Base-by-base conservation (phyloP, 2,113 vertebrate species). In the Leucopsar rothschildi region DNA sequence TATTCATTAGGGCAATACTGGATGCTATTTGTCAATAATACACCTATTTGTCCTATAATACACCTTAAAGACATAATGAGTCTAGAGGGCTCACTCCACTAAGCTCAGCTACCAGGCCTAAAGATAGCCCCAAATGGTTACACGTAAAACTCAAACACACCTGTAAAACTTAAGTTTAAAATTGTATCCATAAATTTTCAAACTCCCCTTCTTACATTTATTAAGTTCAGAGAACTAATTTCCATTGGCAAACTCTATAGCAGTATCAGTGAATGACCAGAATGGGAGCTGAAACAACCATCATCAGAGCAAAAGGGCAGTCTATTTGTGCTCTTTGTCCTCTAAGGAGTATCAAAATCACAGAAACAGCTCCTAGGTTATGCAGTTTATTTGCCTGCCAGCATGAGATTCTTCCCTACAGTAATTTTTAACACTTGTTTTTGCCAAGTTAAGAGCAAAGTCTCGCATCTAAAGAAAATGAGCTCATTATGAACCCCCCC, bases 341-440 rank as follows among this genome's bases (percentile, higher is more conserved):
- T 82, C 89, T 66, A 64, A 82, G 75, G 61, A 86, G 60, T 63
- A 87, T 17, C 42, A 84, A 35, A 79, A n/a, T 9, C 50, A 88
- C 61, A 89, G 86, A 94, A 95, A 93, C 56, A 94, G 47, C 53
- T 89, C 49, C 49, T 69, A 76, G 44, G 49, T 69, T 87, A 91
- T n/a, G 45, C 1, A 93, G 35, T 60, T 92, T 82, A 89, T 87
- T 91, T 93, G 61, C 31, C 61, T 91, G 78, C 47, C 5, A 2
- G 84, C 37, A 35, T 55, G 56, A 86, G 37, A 89, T 55, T 89
- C 65, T 79, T 89, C 52, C 44, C 33, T 71, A 64, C 0, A 2
- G 37, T 47, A 59, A 82, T 68, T 91, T 91, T 76, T 85, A 96
- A 82, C 17, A 24, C 35, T 78, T 78, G 39, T 35, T 87, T 87